Base-by-base conservation (phyloP, 2,888 invertebrate genomes). In the Escarpia spicata region DNA sequence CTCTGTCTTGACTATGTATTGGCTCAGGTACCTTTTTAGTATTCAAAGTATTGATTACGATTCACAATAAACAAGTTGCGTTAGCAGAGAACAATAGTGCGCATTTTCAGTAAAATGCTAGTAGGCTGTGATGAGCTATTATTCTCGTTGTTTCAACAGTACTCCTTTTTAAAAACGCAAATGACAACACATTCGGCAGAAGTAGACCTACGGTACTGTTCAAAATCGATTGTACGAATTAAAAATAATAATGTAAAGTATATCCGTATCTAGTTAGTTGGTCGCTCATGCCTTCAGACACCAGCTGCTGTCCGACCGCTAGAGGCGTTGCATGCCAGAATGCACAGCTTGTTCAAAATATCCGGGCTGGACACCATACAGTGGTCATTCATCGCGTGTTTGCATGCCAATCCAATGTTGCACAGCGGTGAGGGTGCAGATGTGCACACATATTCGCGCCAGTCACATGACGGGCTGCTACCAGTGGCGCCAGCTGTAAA, bases 401-500 rank as follows among this genome's bases (percentile, higher is more conserved):
- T 52, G 52, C 52, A 52, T 0, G 52, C 52, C 37, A 37, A 37
- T 37, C 75, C 75, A 75, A n/a, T 6, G 75, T 75, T n/a, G 19
- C 75, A 2, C 26, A 26, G 75, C 75, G 75, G 3, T 26, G 4
- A n/a, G 75, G n/a, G 6, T 3, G 75, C 75, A 75, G 75, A 75
- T 75, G 75, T 75, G 19, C 75, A 26, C 26, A 6, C 75, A 75
- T 26, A 75, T n/a, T 75, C 19, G 19, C 75, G 75, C 75, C 75
- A 75, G 19, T 75, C 75, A 75, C 75, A 26, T 75, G 75, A n/a
- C 75, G 75, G 26, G 26, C 75, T 75, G 75, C 75, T 75, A 75
- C 75, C 75, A 75, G 75, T 75, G 75, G 75, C 75, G 75, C 26
- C 75, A 75, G 75, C 75, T 75, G 75, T 75, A 19, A 75, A 75